These are phyloP conservation scores for Petroica traversi DNA, from an alignment of 2,113 vertebrate genomes.

Conservation along the genomic window DNA sequence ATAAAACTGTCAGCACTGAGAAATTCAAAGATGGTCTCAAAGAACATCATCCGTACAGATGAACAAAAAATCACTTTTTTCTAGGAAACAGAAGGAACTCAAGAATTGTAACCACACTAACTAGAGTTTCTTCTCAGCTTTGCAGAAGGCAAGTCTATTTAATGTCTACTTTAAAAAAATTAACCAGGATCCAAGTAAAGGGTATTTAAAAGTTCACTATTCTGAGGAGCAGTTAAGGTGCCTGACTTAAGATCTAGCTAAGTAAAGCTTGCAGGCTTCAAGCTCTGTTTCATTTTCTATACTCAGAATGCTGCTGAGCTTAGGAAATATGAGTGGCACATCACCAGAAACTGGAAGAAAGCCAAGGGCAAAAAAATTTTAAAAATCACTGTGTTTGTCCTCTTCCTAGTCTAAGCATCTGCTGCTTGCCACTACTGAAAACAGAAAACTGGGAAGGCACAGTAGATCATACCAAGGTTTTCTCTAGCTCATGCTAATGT, in stretches of 20 bases:
- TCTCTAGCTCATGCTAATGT: not conserved
- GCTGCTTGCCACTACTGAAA: not conserved
- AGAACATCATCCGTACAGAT: constrained; percentile 8
- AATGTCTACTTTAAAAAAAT: not conserved
- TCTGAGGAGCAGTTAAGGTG: not conserved
- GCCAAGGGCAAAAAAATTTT: not conserved
- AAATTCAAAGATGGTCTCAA: not conserved
- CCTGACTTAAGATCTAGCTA: not conserved
- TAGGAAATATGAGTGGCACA: not conserved
- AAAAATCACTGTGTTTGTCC: not conserved
- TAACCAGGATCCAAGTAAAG: not conserved
- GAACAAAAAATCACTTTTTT: not conserved
- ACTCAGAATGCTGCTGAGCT: not conserved
- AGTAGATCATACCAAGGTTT: not conserved
- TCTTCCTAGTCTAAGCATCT: not conserved
- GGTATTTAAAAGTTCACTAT: not conserved
- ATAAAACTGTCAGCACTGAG: not conserved
- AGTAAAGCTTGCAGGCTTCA: not conserved
- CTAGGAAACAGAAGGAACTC: not conserved
- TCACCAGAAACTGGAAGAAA: not conserved
- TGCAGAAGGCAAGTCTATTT: not conserved
- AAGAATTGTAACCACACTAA: not conserved
- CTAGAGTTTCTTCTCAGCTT: not conserved
- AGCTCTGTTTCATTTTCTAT: not conserved
- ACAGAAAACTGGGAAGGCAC: not conserved